Percentiles rank a stretch among this genome's conserved stretches.
Conservation (phyloP, 2,113 vertebrate genomes). For the Diphyllodes magnificus region DNA sequence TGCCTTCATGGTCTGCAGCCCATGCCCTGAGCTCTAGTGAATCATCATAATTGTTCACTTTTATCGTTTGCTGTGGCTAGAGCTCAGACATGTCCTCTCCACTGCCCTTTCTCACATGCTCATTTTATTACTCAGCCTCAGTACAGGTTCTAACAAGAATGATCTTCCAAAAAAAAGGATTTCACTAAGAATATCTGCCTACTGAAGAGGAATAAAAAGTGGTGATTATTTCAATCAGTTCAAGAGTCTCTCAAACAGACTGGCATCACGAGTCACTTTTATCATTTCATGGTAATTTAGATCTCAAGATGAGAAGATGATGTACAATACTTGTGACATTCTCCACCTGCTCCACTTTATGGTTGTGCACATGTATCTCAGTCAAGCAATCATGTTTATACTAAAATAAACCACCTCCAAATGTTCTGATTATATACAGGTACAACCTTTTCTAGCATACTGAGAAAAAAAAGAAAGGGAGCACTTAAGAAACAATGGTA, state of each 20-base stretch:
- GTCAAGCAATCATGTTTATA: not conserved
- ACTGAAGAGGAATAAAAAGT: slow-evolving; percentile 5
- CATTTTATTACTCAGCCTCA: not conserved
- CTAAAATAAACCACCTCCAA: slow-evolving; percentile 15
- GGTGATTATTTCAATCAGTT: slow-evolving; percentile 61
- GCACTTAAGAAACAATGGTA: not conserved
- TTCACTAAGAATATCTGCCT: not conserved
- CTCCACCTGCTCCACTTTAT: slow-evolving; percentile 38
- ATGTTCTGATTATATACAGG: not conserved
- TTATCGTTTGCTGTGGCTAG: not conserved
- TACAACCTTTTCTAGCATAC: not conserved
- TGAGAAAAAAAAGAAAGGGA: not conserved
- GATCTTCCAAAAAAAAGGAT: not conserved
- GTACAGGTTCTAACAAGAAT: not conserved
- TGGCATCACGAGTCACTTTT: slow-evolving; percentile 41
- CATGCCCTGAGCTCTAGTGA: not conserved
- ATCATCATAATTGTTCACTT: not conserved
- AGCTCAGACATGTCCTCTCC: not conserved
- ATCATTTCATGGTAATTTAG: slow-evolving; percentile 41
- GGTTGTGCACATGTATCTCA: not conserved
- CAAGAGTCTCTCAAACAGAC: slow-evolving; percentile 51
- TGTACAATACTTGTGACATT: slow-evolving; percentile 9
- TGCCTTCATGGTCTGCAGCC: not conserved
- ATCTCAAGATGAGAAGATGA: slow-evolving; percentile 25
- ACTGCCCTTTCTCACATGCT: not conserved